Evolutionary conservation across 64 coral and sea anemone genomes (phyloP).

Genomic region (Anthopleura sola): DNA sequence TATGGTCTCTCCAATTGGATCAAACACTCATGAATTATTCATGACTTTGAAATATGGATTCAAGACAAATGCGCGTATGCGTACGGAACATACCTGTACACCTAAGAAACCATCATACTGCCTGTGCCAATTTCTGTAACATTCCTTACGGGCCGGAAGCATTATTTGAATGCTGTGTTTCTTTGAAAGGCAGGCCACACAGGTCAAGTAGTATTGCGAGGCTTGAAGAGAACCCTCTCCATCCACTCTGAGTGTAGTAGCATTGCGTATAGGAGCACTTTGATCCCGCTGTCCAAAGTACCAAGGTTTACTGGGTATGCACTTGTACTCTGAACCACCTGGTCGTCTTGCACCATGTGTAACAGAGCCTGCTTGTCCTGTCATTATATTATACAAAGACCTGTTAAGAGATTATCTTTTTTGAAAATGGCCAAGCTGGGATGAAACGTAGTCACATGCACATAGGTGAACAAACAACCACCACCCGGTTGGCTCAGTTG

Average conservation of each 20-base stretch:
- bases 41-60: no score
- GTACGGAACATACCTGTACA: constrained; percentile 29
- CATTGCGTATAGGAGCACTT: constrained; percentile 28
- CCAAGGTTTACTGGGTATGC: constrained; percentile 74
- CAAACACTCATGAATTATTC: no score
- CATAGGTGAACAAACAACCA: no score
- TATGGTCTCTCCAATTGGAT: no score
- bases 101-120: constrained; percentile 83
- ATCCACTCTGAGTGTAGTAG: neutral
- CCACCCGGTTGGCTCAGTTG: no score
- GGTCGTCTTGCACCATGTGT: constrained; percentile 38
- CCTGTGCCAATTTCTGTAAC: constrained; percentile 70
- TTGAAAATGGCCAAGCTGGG: no score
- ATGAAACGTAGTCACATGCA: no score
- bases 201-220: constrained; percentile 56
- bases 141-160: constrained; percentile 83
- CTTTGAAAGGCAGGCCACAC: constrained; percentile 57
- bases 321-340: constrained; percentile 63
- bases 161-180: constrained; percentile 65
- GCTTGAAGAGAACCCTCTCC: constrained; percentile 20
- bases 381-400: no score
- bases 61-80: no score
- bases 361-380: constrained; percentile 71
- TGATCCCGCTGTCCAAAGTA: constrained; percentile 51
- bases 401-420: no score